Percentiles rank a stretch among this genome's conserved stretches.
These are phyloP conservation scores for Lottia gigantea DNA, from an alignment of 2,888 invertebrate genomes.

Conservation along the genomic window DNA sequence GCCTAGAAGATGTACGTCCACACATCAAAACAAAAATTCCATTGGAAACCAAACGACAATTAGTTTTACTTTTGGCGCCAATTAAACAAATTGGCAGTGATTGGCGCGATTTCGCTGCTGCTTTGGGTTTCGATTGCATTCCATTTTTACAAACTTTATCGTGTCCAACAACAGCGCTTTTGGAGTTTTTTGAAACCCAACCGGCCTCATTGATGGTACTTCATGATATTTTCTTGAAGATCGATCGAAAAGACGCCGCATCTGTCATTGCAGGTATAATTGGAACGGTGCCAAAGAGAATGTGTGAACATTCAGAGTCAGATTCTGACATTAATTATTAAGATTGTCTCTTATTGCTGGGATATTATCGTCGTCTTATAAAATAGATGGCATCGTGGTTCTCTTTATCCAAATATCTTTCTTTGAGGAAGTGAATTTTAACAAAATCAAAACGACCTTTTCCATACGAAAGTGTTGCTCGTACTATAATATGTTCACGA, in stretches of 20 bases:
- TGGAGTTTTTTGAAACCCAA: constrained; percentile 31
- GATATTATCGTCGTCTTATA: too few relatives aligned
- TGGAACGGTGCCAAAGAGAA: background rate
- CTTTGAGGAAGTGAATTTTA: too few relatives aligned
- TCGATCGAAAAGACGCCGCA: constrained; percentile 28
- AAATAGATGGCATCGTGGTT: too few relatives aligned
- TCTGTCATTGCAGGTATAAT: background rate
- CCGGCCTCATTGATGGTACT: constrained; percentile 26
- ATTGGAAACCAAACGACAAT: constrained; percentile 21
- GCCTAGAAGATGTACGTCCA: background rate
- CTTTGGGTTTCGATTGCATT: constrained; percentile 34
- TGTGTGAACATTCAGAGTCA: background rate
- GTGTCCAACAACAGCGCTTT: constrained; percentile 37
- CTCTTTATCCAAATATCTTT: too few relatives aligned
- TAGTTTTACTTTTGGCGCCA: constrained; percentile 39
- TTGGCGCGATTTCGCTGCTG: constrained; percentile 39
- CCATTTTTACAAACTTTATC: constrained; percentile 26
- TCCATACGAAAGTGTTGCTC: too few relatives aligned
- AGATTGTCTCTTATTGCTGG: too few relatives aligned
- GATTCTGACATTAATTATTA: background rate
- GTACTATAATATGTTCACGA: too few relatives aligned
- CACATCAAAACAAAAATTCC: constrained; percentile 11
- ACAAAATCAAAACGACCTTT: too few relatives aligned
- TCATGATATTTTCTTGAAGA: constrained; percentile 15
- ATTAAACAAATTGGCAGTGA: constrained; percentile 31